Evolutionary conservation across 2,888 invertebrate species (phyloP), one percentile per base, ranked within the genome.

Genomic region (Caenorhabditis imperialis): DNA sequence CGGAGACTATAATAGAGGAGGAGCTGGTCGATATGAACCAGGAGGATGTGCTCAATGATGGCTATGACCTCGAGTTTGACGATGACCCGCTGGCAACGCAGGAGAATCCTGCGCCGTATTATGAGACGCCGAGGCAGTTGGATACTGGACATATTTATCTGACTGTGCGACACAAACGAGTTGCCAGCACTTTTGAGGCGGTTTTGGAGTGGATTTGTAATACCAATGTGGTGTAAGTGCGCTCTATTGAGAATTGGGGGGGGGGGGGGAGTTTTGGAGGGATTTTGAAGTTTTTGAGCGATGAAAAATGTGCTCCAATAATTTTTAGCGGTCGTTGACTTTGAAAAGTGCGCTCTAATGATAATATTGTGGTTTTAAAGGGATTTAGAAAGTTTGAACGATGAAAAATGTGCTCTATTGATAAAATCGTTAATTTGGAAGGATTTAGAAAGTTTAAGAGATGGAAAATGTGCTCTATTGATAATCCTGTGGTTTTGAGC

Each of bases 121-220:
- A 50, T 16, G 80, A 80, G 40, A 70, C 44, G 16, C 58, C 77
- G 12, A 45, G 80, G 16, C 57, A 69, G 22, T 42, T 80, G 44
- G 76, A 80, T 25, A 67, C 72, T 22, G 77, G 77, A 33, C 80
- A 80, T 27, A 72, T 73, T 10, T 80, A 80, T 35, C 40, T 80
- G 33, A 80, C 80, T 30, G 77, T 80, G n/a, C 47, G 80, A 16
- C 80, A 80, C 48, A 80, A 80, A 30, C 22, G 77, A 50, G 40
- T 76, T 3, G 75, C 73, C 12, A 58, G 74, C 40, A 55, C 74
- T 10, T 67, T 69, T 33, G 80, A 80, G 7, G 47, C 71, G 2
- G 74, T 80, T 25, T 51, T 80, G 3, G 80, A 80, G 44, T 78
- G 73, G 67, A 80, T 80, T 30, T 71, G 74, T 16, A 80, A 80